Evolutionary conservation across 2,888 invertebrate genomes (phyloP).

Genomic region (Lydus trimaculatus): DNA sequence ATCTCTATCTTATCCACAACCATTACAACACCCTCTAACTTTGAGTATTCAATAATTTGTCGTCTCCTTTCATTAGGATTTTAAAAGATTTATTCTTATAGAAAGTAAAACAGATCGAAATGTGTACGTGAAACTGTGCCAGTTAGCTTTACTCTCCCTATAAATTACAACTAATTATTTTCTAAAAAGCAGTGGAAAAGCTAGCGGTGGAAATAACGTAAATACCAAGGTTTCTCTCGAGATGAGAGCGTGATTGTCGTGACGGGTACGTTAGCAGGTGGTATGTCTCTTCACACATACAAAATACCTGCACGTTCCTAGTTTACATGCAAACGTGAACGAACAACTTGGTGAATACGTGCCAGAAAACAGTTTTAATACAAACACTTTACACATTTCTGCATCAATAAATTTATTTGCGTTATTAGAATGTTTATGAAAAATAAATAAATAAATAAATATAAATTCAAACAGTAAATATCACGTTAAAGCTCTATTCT

Average conservation of each 20-base stretch:
- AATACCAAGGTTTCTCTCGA: background rate
- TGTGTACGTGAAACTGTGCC: no score
- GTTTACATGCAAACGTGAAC: conserved; percentile 8
- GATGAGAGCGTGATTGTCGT: conserved; percentile 3
- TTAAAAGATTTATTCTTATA: no score
- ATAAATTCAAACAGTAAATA: background rate
- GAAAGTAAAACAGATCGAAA: no score
- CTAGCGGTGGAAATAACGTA: background rate
- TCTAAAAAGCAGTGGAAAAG: background rate
- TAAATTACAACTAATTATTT: background rate
- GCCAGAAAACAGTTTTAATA: conserved; percentile 2
- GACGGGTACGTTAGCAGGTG: conserved; percentile 9
- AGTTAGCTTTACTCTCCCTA: background rate
- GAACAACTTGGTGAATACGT: conserved; percentile 1
- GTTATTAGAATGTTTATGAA: background rate
- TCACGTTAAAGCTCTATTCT: conserved; percentile 17
- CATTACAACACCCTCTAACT: no score
- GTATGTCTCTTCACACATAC: conserved; percentile 10
- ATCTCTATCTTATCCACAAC: no score
- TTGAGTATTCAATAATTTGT: no score
- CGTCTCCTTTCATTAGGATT: no score
- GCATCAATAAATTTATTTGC: background rate
- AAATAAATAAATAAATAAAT: no score
- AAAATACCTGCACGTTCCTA: conserved; percentile 1
- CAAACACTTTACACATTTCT: background rate